Base-by-base conservation (phyloP, 2,797 vertebrate species). In the Characodon lateralis region DNA sequence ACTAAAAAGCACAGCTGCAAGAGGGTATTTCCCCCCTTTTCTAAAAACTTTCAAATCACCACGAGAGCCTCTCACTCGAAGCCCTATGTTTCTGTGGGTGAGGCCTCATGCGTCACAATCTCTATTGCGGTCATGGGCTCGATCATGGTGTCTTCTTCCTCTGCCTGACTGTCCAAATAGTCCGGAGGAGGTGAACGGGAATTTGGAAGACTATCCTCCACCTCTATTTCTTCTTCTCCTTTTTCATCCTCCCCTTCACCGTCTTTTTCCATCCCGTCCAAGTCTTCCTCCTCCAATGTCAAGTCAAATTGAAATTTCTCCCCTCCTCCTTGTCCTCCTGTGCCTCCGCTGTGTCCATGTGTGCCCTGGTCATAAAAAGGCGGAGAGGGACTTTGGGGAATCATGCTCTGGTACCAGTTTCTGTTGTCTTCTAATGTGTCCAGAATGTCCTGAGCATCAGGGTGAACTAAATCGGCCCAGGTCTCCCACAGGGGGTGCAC, bases 401-500 rank as follows among this genome's bases (percentile, higher is more conserved):
- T 99, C 98, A 99, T 99, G 92, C 98, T 99, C 96, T 99, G 98
- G 95, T 99, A 99, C 98, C 98, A 99, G 96, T 99, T 99, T 92
- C 98, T 96, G 95, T 99, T 99, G 93, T 99, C 98, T 93, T 99
- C 98, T 89, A 99, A 90, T 0, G 97, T 99, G 90, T 99, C 98
- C 93, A 99, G 94, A 88, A 99, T 99, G 93, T 99, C 98, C 94
- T 99, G 98, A 74, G 98, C 98, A 0, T 99, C 98, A 0, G 98
- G 98, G 89, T 99, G 98, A 28, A 99, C 98, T 89, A 99, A 95
- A 89, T 99, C 98, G 0, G 97, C 98, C 98, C 98, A 99, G 0
- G 98, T 99, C 94, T 99, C 98, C 98, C 98, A 99, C 72, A 99
- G 94, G 0, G 98, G 98, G 63, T 99, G 98, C 39, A 98, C 98